A percentile compares a stretch with the other conserved stretches of the same genome.
phyloP scores from a whole-genome alignment of 2,888 invertebrate species.

The Clitarchus hookeri region DNA sequence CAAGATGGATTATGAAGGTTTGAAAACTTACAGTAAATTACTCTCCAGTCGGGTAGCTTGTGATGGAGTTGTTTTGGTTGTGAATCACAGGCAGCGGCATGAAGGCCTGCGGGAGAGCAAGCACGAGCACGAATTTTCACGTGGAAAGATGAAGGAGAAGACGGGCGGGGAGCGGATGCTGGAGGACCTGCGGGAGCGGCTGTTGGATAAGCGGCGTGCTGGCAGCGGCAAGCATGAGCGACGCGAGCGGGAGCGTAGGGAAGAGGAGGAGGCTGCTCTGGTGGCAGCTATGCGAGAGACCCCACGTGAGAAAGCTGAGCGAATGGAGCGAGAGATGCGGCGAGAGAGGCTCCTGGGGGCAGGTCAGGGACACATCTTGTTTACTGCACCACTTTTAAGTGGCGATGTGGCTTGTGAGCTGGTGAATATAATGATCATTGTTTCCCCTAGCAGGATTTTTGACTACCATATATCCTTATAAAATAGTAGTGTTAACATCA shows the following conservation, averaged over 20 bases:
- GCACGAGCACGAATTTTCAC: not conserved
- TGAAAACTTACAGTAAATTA: too few relatives aligned
- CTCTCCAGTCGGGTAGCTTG: too few relatives aligned
- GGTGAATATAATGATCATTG: too few relatives aligned
- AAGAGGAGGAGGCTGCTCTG: slow-evolving; percentile 27
- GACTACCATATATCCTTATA: too few relatives aligned
- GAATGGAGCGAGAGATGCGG: slow-evolving; percentile 60
- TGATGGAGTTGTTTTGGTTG: too few relatives aligned
- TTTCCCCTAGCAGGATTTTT: too few relatives aligned
- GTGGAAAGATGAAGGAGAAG: not conserved
- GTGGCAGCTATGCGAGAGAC: slow-evolving; percentile 48
- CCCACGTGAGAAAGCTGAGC: slow-evolving; percentile 54
- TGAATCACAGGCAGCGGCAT: not conserved
- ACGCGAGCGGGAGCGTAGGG: slow-evolving; percentile 29
- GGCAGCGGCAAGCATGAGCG: slow-evolving; percentile 16
- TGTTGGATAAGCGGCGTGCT: slow-evolving; percentile 67
- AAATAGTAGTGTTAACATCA: too few relatives aligned
- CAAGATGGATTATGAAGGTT: too few relatives aligned
- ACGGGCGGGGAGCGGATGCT: slow-evolving; percentile 34
- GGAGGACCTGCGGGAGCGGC: slow-evolving; percentile 75
- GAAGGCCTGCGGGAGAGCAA: slow-evolving; percentile 18
- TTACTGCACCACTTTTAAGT: not conserved
- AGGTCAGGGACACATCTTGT: slow-evolving; percentile 54
- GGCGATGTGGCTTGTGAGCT: too few relatives aligned
- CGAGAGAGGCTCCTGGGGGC: slow-evolving; percentile 72